Percentiles rank a stretch among this genome's conserved stretches.
Conservation (phyloP, 2,113 vertebrate species). For the Willisornis vidua region DNA sequence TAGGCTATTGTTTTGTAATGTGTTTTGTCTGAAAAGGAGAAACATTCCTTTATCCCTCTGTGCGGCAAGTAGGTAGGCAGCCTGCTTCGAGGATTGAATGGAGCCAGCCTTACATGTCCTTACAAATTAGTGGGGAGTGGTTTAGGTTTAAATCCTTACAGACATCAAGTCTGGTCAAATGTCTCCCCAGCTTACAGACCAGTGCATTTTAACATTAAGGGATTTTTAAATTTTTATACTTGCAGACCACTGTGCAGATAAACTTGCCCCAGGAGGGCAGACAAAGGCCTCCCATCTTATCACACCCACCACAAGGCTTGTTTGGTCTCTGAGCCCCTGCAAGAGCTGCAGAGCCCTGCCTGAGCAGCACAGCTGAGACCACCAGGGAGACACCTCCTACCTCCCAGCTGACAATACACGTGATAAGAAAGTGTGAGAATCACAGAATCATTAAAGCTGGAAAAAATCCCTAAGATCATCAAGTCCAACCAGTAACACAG, state of each 20-base stretch:
- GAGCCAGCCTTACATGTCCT: neutral
- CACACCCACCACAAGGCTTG: neutral
- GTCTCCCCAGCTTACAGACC: neutral
- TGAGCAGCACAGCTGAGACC: neutral
- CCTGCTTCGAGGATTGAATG: neutral
- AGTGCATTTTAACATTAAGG: neutral
- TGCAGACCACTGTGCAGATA: neutral
- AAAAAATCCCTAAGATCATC: neutral
- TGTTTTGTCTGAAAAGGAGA: neutral
- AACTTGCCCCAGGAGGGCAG: neutral
- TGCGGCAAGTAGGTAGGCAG: neutral
- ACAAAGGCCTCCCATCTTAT: neutral
- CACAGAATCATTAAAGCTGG: accelerated
- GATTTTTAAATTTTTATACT: neutral
- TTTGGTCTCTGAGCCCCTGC: neutral
- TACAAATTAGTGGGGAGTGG: neutral
- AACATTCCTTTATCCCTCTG: neutral
- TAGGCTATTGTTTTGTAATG: neutral
- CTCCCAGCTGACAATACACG: accelerated
- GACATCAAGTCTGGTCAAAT: accelerated
- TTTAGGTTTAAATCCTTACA: neutral
- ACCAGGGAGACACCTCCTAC: neutral
- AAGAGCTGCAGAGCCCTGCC: neutral
- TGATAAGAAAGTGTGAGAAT: neutral
- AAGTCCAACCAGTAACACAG: neutral